Evolutionary conservation across 2,797 vertebrate genomes (phyloP).

Genomic region (Clarias laeviceps): DNA sequence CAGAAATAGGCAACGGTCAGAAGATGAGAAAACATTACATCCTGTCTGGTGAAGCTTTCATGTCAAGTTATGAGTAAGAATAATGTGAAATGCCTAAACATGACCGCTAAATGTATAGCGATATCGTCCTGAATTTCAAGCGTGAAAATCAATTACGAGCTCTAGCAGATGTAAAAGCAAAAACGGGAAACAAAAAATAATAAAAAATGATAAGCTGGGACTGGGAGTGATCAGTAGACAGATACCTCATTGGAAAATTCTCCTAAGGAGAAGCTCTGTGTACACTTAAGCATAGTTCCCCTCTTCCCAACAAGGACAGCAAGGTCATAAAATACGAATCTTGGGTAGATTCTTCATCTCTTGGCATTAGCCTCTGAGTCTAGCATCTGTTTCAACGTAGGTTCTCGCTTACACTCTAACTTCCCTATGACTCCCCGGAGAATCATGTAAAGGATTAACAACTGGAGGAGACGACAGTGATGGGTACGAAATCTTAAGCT

Average conservation of each 20-base stretch:
- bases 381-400: conserved; percentile 46
- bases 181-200: background rate
- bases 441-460: conserved; percentile 36
- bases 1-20: background rate
- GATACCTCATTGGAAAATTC: conserved; percentile 40
- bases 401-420: conserved; percentile 26
- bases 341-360: conserved; percentile 27
- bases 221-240: conserved; percentile 46
- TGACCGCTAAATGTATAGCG: background rate
- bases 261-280: conserved; percentile 12
- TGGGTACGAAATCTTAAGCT: background rate
- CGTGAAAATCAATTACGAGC: background rate
- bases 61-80: background rate
- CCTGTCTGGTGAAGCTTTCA: background rate
- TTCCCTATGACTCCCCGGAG: conserved; percentile 33
- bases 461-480: conserved; percentile 33
- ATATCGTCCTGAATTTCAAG: background rate
- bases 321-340: conserved; percentile 42
- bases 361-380: conserved; percentile 25
- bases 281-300: conserved; percentile 6
- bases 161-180: background rate
- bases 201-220: conserved; percentile 1
- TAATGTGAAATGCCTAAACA: background rate
- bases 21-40: background rate
- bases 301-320: conserved; percentile 27